A percentile compares a stretch with the other conserved stretches of the same genome.
Evolutionary conservation across 2,797 vertebrate genomes (phyloP).

Genomic region (Sebastes matsubarae): DNA sequence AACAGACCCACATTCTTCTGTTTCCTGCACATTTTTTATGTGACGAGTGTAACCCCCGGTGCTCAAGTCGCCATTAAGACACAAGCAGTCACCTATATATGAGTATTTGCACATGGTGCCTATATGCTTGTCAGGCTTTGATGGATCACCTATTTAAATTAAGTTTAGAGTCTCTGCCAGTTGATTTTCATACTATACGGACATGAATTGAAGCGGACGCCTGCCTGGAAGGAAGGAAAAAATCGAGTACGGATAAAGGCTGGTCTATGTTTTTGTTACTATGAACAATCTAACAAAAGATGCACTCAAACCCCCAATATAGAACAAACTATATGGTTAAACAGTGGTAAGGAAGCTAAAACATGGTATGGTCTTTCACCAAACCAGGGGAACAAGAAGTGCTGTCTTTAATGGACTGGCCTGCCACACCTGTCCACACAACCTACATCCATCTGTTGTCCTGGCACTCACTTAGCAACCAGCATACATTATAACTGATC

Average conservation of each 20-base stretch:
- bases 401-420: not conserved
- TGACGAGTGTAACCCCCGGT: not conserved
- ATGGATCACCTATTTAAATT: not conserved
- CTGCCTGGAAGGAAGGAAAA: not conserved
- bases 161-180: not conserved
- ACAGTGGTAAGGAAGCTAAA: not conserved
- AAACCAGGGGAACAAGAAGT: not conserved
- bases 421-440: conserved; percentile 41
- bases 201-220: not conserved
- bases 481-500: not conserved
- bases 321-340: too few relatives aligned
- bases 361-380: not conserved
- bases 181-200: not conserved
- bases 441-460: conserved; percentile 41
- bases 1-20: conserved; percentile 7
- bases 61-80: not conserved
- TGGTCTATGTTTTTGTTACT: not conserved
- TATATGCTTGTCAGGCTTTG: not conserved
- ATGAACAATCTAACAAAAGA: not conserved
- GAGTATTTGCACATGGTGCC: not conserved
- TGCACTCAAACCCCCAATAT: too few relatives aligned
- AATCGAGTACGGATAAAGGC: rapidly evolving
- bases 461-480: conserved; percentile 5
- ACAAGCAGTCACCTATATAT: not conserved
- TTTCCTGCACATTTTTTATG: not conserved